phyloP scores from a whole-genome alignment of 2,888 invertebrate species.

The Muschampia plurimacula region DNA sequence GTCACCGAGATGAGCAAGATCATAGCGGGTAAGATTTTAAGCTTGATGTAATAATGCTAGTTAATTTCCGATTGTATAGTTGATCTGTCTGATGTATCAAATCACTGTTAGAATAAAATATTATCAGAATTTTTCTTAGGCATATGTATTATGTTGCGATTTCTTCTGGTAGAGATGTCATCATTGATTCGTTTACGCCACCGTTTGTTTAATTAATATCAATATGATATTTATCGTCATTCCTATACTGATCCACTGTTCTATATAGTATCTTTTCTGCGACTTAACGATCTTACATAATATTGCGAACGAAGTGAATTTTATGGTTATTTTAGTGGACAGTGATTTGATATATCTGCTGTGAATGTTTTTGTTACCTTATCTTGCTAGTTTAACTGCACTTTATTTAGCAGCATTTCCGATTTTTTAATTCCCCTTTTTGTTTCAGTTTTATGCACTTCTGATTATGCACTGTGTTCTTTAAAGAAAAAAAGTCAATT shows the following conservation, averaged over 20 bases:
- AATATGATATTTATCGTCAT: neutral
- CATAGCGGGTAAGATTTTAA: conserved; percentile 92
- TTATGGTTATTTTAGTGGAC: neutral
- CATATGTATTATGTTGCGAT: neutral
- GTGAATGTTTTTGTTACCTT: conserved; percentile 3
- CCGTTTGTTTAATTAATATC: neutral
- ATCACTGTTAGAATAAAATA: conserved; percentile 2
- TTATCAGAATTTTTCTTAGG: neutral
- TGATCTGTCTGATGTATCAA: conserved; percentile 19
- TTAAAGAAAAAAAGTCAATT: neutral
- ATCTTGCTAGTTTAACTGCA: conserved; percentile 33
- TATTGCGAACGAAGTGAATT: neutral
- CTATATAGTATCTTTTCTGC: too few relatives aligned
- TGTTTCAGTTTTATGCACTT: conserved; percentile 18
- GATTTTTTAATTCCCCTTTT: conserved; percentile 24
- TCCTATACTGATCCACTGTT: neutral
- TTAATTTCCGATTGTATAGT: conserved; percentile 31
- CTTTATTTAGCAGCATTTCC: conserved; percentile 32
- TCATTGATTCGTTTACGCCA: neutral
- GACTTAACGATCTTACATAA: neutral
- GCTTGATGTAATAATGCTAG: conserved; percentile 48
- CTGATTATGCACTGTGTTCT: conserved; percentile 21
- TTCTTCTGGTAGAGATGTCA: neutral
- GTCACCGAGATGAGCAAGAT: conserved; percentile 98
- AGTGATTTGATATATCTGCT: neutral